phyloP scores from a whole-genome alignment of 2,113 vertebrate species.

The Mustela lutreola region DNA sequence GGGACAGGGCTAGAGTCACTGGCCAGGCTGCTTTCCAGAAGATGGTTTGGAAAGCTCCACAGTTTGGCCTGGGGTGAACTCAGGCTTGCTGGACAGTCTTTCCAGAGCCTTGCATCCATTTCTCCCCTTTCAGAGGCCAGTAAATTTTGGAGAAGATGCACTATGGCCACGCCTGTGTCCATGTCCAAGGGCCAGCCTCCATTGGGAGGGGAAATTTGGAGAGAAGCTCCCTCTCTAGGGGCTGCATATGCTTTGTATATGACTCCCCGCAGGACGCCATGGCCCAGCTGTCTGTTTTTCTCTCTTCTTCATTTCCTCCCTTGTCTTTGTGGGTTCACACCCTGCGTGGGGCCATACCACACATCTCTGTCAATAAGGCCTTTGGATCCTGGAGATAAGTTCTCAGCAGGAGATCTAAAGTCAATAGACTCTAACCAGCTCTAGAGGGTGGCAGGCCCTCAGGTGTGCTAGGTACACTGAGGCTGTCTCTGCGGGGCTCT shows the following conservation, averaged over 20 bases:
- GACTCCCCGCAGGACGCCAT: background rate
- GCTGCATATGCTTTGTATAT: background rate
- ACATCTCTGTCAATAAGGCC: slow-evolving; percentile 52
- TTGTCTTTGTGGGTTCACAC: background rate
- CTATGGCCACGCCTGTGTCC: rapidly evolving
- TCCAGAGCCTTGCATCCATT: background rate
- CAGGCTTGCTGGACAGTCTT: background rate
- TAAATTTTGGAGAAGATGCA: background rate
- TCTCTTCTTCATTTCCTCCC: background rate
- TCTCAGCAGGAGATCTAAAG: slow-evolving; percentile 23
- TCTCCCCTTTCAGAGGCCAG: background rate
- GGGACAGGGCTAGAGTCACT: background rate
- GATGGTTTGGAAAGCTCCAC: background rate
- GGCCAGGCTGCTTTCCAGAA: background rate
- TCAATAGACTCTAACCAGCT: slow-evolving; percentile 25
- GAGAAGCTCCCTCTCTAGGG: background rate
- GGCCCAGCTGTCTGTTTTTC: background rate
- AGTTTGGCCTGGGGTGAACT: background rate
- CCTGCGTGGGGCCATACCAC: background rate
- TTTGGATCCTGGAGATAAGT: slow-evolving; percentile 49
- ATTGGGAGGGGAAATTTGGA: background rate
- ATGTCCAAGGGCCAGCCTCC: background rate
- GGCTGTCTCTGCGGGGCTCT: background rate
- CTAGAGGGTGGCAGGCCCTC: background rate
- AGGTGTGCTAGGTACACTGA: background rate